These are phyloP conservation scores for Crenichthys baileyi DNA, from an alignment of 2,797 vertebrate genomes.

Conservation along the genomic window DNA sequence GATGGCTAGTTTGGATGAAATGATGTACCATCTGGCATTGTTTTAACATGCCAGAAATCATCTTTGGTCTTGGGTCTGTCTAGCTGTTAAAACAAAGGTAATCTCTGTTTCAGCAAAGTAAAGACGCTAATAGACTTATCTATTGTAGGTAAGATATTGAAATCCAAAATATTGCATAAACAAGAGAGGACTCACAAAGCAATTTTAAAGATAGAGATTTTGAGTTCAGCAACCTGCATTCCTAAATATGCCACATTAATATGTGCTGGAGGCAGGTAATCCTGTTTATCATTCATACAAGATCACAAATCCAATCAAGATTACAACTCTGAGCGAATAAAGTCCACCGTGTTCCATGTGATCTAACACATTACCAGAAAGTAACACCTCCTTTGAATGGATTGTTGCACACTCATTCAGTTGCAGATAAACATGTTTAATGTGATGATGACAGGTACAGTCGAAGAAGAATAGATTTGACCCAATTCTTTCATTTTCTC, in stretches of 20 bases:
- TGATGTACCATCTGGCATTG: neutral
- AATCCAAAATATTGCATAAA: neutral
- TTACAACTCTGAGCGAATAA: neutral
- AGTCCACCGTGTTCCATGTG: neutral
- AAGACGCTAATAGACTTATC: too few species aligned
- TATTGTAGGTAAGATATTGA: neutral
- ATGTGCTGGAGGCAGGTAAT: neutral
- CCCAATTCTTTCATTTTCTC: slow-evolving; percentile 65
- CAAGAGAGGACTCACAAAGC: slow-evolving; percentile 16
- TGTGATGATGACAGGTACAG: slow-evolving; percentile 44
- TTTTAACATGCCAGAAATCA: neutral
- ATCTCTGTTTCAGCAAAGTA: too few species aligned
- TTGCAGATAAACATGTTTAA: slow-evolving; percentile 35
- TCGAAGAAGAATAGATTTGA: slow-evolving; percentile 50
- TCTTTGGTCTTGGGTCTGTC: neutral
- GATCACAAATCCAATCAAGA: slow-evolving; percentile 9
- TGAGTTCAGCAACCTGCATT: slow-evolving; percentile 20
- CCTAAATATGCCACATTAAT: neutral
- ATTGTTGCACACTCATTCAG: slow-evolving; percentile 22
- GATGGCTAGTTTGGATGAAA: neutral
- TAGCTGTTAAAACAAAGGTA: neutral
- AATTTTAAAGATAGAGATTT: slow-evolving; percentile 15
- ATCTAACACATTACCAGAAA: slow-evolving; percentile 5
- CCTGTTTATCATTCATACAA: slow-evolving; percentile 5
- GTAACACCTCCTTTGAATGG: slow-evolving; percentile 19